phyloP scores from a whole-genome alignment of 2,888 invertebrate species.

The Dasypogon diadema region DNA sequence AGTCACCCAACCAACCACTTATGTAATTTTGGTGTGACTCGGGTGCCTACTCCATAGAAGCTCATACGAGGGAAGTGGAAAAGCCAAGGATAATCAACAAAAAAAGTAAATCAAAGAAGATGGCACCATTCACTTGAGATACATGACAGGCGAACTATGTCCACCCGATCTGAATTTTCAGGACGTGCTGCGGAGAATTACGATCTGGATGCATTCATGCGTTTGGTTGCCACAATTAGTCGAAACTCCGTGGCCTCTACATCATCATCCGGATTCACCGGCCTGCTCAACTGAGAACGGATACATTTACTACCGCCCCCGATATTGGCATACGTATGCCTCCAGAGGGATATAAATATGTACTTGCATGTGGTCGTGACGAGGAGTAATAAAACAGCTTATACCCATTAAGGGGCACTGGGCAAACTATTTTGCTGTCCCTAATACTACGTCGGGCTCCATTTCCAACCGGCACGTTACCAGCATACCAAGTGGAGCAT shows the following conservation, averaged over 20 bases:
- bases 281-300: constrained; percentile 14
- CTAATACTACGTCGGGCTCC: constrained; percentile 6
- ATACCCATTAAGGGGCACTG: constrained; percentile 42
- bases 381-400: constrained; percentile 48
- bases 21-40: constrained; percentile 49
- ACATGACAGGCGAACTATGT: not conserved
- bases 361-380: constrained; percentile 45
- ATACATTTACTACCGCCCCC: not conserved
- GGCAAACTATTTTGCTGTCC: not conserved
- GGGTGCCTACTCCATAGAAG: constrained; percentile 27
- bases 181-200: constrained; percentile 26
- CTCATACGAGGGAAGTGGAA: constrained; percentile 33
- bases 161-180: not conserved
- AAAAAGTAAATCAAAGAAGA: constrained; percentile 14
- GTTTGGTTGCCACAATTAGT: constrained; percentile 50
- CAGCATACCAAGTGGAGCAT: constrained; percentile 49
- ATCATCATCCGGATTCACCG: constrained; percentile 26
- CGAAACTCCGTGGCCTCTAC: constrained; percentile 32
- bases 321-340: not conserved
- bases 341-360: constrained; percentile 42
- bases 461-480: constrained; percentile 38
- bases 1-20: constrained; percentile 30
- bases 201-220: constrained; percentile 45
- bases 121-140: not conserved
- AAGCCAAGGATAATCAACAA: not conserved